Evolutionary conservation across 2,113 vertebrate genomes (phyloP).

Genomic region (Silurus meridionalis): DNA sequence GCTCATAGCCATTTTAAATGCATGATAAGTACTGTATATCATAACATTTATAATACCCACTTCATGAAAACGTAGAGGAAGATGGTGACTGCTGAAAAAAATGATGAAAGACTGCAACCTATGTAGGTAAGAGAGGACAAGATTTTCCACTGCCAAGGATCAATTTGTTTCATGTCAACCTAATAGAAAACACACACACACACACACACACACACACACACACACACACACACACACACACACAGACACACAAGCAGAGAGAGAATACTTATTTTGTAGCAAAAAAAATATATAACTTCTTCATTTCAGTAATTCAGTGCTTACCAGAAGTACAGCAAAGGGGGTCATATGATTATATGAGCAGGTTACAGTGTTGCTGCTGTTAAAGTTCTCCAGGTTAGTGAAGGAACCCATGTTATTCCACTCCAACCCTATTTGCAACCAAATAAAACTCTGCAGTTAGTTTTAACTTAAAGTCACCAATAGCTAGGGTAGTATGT

Average conservation of each 20-base stretch:
- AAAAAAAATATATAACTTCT: neutral
- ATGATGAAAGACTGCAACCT: constrained; percentile 64
- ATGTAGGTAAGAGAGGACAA: constrained; percentile 63
- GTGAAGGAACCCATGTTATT: constrained; percentile 20
- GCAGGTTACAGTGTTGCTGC: constrained; percentile 39
- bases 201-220: neutral
- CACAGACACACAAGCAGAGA: too few relatives aligned
- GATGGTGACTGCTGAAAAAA: constrained; percentile 61
- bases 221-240: too few relatives aligned
- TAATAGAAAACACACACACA: constrained; percentile 19
- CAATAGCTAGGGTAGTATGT: neutral
- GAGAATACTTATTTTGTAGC: neutral
- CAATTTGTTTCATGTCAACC: constrained; percentile 30
- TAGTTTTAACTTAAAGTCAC: neutral
- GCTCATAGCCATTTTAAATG: neutral
- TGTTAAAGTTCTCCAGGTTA: rapidly evolving
- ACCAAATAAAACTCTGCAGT: neutral
- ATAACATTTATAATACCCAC: constrained; percentile 44
- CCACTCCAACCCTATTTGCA: constrained; percentile 25
- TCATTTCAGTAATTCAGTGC: neutral
- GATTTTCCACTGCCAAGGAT: constrained; percentile 53
- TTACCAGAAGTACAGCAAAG: constrained; percentile 68
- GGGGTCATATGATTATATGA: constrained; percentile 63
- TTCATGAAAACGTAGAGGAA: constrained; percentile 53
- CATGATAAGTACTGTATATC: neutral